phyloP scores from a whole-genome alignment of 2,888 invertebrate species.

The Bimastos eiseni region DNA sequence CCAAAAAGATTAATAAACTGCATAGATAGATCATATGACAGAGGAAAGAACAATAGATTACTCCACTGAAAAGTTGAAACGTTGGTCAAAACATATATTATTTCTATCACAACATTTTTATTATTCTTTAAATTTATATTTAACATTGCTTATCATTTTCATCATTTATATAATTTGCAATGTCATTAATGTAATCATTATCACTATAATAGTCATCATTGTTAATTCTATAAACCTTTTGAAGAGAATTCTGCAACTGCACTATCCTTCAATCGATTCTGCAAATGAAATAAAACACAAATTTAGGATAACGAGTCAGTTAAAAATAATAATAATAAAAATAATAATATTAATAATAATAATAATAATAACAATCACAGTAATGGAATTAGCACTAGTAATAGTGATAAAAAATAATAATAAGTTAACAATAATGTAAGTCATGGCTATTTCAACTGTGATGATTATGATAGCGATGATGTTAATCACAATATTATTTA shows the following conservation, averaged over 20 bases:
- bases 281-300: background rate
- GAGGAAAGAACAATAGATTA: background rate
- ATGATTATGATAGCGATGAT: background rate
- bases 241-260: slow-evolving; percentile 17
- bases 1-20: background rate
- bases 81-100: background rate
- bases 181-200: background rate
- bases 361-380: background rate
- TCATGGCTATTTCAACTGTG: background rate
- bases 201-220: background rate
- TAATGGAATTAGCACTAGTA: too few relatives aligned
- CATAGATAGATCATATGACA: background rate
- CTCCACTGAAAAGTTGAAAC: background rate
- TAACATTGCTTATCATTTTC: background rate
- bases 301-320: background rate
- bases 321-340: too few relatives aligned
- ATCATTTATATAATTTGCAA: background rate
- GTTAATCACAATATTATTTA: background rate
- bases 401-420: too few relatives aligned
- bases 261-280: slow-evolving; percentile 20
- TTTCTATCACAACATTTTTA: background rate
- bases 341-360: background rate
- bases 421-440: too few relatives aligned
- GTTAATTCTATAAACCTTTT: background rate
- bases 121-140: background rate